Base-by-base conservation (phyloP, 2,797 vertebrate species). In the Syndactyla subalaris region DNA sequence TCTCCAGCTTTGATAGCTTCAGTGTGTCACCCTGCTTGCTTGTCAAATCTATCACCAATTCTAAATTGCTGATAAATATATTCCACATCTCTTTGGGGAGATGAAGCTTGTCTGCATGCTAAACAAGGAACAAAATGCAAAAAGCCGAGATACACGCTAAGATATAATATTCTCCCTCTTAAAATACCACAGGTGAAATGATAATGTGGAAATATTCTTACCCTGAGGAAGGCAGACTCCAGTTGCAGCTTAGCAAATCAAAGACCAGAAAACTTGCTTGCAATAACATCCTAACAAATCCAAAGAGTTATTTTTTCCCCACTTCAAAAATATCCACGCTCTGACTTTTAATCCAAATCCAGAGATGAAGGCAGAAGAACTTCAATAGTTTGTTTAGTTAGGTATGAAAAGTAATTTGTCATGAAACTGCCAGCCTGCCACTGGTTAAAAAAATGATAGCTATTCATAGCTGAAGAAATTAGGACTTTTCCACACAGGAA, bases 161-260 rank as follows among this genome's bases (percentile, higher is more conserved):
- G 86, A 95, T 62, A 77, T 22, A 94, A 92, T 61, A 89, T 81
- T 66, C 82, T 94, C 73, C 41, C 70, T 76, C 81, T 88, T 77
- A 90, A 95, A 96, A 95, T 85, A 93, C 68, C 16, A 14, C 94
- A 96, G 84, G 88, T 88, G 90, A 58, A 97, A 95, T 30, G 88
- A 92, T 81, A 97, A 96, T 43, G 92, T 46, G 92, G 91, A 98
- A 97, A 96, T 79, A 93, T 75, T 97, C 97, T 98, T 98, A 98
- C 98, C 97, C 98, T 30, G 95, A 97, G 73, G 97, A 97, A 97
- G 95, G 94, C 85, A 97, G 96, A 91, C 86, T 98, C 97, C 97
- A 98, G 96, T 95, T 96, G 96, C 96, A 95, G 89, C 95, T 98
- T 91, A 97, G 96, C 85, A 98, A 98, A 97, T 98, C 96, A 97